Evolutionary conservation across 1,140 invertebrate genomes (phyloP), one percentile per base, ranked within the genome.

Genomic region (Papilio machaon): DNA sequence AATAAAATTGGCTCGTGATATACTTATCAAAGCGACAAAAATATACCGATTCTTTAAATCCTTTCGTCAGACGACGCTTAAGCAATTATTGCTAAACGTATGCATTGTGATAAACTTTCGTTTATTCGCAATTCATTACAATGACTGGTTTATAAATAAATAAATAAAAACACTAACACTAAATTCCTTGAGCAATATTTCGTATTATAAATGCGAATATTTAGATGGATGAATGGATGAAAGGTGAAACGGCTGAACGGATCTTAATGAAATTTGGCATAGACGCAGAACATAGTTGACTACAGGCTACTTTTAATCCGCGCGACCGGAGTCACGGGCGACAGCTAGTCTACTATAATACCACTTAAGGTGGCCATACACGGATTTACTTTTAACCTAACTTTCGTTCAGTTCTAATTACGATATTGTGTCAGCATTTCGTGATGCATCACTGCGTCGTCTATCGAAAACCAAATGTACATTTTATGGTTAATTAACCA

Each of bases 121-220:
- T 70, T 70, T 35, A 17, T 10, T 70, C 64, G 64, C 64, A 70
- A 70, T 35, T 70, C 35, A 70, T 70, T 70, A 15, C 30, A 67
- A 35, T 15, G 64, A 70, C 64, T 70, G 1, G 4, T 70, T 70
- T 70, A 35, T 70, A 38, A 70, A 70, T 38, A 70, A 67, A 67
- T 64, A 35, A 35, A 70, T 35, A 35, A 5, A 30, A 35, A 70
- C 19, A 23, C 0, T 23, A 43, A 43, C 38, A 43, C 10, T 23
- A 64, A 64, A 30, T 23, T 30, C 60, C 60, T 64, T 64, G 60
- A 30, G 2, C 38, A 43, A 43, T 43, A 0, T 30, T 30, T 30
- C 23, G 23, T 30, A 30, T 30, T 30, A 30, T 30, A 30, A 30
- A 30, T 30, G 23, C 23, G 23, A 30, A 30, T 30, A 30, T 30